Percentiles rank a stretch among this genome's conserved stretches.
Conservation (phyloP, 2,113 vertebrate species). For the Tyto alba region DNA sequence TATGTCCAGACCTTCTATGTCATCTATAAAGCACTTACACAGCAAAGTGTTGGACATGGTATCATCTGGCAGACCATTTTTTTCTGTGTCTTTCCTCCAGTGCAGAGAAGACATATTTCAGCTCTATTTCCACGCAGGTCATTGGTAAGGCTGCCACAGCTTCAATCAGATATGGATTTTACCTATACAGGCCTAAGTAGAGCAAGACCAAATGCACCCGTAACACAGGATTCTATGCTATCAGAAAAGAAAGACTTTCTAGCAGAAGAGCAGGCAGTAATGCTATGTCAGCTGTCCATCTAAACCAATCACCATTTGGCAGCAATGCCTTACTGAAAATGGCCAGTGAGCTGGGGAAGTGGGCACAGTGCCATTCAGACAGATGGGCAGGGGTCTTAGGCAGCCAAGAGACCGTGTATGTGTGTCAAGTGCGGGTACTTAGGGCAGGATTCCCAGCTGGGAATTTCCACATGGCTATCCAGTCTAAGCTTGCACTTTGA, state of each 20-base stretch:
- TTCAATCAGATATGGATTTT: neutral
- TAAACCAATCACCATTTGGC: neutral
- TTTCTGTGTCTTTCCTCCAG: neutral
- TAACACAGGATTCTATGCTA: neutral
- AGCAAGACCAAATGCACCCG: neutral
- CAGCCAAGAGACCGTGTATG: constrained; percentile 53
- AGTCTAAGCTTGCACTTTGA: constrained; percentile 8
- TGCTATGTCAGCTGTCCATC: neutral
- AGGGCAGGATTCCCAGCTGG: constrained; percentile 54
- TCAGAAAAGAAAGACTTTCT: neutral
- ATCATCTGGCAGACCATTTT: neutral
- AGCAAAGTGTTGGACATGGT: accelerated
- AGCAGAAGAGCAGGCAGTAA: neutral
- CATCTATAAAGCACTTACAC: neutral
- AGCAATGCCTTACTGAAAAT: neutral
- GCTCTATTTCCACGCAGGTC: neutral
- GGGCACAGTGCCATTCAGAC: constrained; percentile 52
- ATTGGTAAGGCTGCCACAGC: neutral
- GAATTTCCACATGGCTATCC: constrained; percentile 27
- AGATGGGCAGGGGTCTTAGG: constrained; percentile 62
- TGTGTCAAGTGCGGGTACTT: constrained; percentile 55
- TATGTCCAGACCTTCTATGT: neutral
- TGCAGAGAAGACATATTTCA: neutral
- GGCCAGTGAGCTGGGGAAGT: constrained; percentile 7
- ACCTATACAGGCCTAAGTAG: neutral